Evolutionary conservation across 1,140 invertebrate genomes (phyloP).

Genomic region (Drosophila nebulosa): DNA sequence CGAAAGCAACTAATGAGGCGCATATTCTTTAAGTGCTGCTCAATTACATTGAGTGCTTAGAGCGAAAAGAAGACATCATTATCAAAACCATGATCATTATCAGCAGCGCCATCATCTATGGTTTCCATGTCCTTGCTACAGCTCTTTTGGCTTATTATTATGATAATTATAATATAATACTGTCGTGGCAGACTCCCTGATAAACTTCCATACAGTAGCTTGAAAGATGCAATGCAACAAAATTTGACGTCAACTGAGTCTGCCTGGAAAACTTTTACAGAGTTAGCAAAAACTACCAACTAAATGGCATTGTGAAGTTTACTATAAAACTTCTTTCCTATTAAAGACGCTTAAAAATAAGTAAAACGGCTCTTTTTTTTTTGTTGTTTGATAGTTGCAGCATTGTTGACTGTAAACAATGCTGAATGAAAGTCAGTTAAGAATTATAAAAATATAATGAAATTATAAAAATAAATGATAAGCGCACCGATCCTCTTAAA

Average conservation of each 20-base stretch:
- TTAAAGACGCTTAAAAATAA: not conserved
- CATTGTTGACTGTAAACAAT: not conserved
- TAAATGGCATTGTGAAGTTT: not conserved
- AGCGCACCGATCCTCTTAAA: not conserved
- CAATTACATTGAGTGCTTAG: slow-evolving; percentile 74
- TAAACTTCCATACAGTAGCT: not conserved
- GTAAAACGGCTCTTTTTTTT: not conserved
- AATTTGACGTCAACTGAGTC: not conserved
- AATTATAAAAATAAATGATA: not conserved
- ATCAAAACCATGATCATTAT: not conserved
- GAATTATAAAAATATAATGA: not conserved
- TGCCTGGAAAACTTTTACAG: not conserved
- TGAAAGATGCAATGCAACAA: not conserved
- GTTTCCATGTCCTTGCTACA: not conserved
- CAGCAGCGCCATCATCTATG: not conserved
- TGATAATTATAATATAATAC: slow-evolving; percentile 13
- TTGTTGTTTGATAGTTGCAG: not conserved
- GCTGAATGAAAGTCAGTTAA: not conserved
- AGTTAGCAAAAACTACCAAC: not conserved
- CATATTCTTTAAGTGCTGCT: slow-evolving; percentile 72
- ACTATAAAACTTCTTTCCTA: not conserved
- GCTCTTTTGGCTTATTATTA: slow-evolving; percentile 16
- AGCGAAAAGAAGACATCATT: slow-evolving; percentile 4
- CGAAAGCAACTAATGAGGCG: slow-evolving; percentile 65
- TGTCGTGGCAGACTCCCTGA: not conserved